phyloP scores from a whole-genome alignment of 2,888 invertebrate species.

The Loripinus fragilis region DNA sequence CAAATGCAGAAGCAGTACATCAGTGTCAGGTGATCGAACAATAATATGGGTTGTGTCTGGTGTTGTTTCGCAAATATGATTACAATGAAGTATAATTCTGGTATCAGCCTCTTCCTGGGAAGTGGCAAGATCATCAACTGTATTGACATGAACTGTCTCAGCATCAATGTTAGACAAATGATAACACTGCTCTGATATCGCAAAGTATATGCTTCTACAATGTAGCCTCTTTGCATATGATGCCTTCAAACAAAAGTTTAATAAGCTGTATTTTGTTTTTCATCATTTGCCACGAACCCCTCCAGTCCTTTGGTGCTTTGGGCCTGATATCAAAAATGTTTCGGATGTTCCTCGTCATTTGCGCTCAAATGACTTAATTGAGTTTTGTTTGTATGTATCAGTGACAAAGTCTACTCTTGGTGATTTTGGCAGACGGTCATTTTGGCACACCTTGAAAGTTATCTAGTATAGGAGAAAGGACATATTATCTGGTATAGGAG shows the following conservation, averaged over 20 bases:
- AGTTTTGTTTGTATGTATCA: background rate
- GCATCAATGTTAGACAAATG: constrained; percentile 21
- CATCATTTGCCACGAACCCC: constrained; percentile 34
- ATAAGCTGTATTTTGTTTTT: constrained; percentile 42
- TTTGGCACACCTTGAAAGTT: constrained; percentile 1
- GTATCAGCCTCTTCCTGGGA: constrained; percentile 46
- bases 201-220: constrained; percentile 5
- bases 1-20: constrained; percentile 35
- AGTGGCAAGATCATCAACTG: constrained; percentile 6
- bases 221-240: constrained; percentile 22
- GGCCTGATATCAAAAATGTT: too few species aligned
- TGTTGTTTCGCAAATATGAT: background rate
- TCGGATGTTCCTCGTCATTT: too few species aligned
- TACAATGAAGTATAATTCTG: constrained; percentile 29
- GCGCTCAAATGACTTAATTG: constrained; percentile 6
- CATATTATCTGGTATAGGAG: background rate
- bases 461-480: background rate
- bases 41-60: background rate
- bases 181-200: constrained; percentile 19
- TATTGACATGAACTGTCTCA: background rate
- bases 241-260: constrained; percentile 12
- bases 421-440: constrained; percentile 4
- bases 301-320: constrained; percentile 37
- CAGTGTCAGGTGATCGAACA: constrained; percentile 53
- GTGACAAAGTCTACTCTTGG: constrained; percentile 12